Evolutionary conservation across 2,797 vertebrate species (phyloP).

Genomic region (Malurus leucopterus): DNA sequence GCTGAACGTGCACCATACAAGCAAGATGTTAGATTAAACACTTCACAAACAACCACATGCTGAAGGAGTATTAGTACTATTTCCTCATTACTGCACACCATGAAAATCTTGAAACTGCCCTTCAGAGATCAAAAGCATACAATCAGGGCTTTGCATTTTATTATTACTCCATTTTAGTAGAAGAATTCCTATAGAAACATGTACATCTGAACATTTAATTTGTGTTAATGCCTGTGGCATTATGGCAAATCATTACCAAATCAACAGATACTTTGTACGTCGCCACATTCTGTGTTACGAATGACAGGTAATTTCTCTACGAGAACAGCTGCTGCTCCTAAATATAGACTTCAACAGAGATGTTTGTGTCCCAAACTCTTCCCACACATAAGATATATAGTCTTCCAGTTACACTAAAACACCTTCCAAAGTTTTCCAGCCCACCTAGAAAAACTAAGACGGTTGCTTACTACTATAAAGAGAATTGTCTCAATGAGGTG

Average conservation of each 20-base stretch:
- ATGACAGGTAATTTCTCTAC: not conserved
- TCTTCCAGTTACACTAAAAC: not conserved
- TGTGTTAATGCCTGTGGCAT: not conserved
- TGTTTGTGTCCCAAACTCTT: not conserved
- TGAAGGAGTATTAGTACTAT: not conserved
- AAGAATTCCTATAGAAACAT: not conserved
- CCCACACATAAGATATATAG: not conserved
- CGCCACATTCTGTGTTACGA: not conserved
- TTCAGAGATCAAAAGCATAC: not conserved
- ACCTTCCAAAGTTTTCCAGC: not conserved
- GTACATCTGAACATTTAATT: not conserved
- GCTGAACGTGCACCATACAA: slow-evolving; percentile 79
- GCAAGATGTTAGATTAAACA: slow-evolving; percentile 65
- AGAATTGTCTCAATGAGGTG: not conserved
- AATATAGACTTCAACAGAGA: not conserved
- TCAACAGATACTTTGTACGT: not conserved
- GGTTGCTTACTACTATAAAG: not conserved
- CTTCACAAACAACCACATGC: not conserved
- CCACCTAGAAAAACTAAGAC: not conserved
- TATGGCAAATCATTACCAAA: not conserved
- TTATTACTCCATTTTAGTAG: not conserved
- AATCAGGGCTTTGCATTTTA: not conserved
- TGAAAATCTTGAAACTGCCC: not conserved
- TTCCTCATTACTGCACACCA: not conserved
- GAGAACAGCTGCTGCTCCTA: not conserved